Percentiles rank a stretch among this genome's conserved stretches.
These are phyloP conservation scores for Melieria picta DNA, from an alignment of 2,888 invertebrate species.

Conservation along the genomic window DNA sequence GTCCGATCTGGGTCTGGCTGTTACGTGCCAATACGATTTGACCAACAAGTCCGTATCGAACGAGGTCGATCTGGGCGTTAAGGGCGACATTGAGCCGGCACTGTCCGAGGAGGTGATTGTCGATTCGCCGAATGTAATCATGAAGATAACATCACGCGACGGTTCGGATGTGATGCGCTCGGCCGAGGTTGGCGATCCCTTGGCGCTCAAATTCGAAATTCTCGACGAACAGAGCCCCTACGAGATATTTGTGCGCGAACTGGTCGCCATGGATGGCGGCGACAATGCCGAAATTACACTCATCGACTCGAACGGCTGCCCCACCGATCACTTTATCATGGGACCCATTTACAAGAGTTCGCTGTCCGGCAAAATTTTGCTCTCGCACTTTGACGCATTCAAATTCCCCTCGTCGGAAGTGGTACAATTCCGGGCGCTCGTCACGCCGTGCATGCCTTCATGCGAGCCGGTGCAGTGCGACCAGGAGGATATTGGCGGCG, in stretches of 20 bases:
- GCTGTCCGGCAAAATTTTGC: slow-evolving; percentile 81
- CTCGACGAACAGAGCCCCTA: slow-evolving; percentile 92
- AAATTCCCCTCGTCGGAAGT: slow-evolving; percentile 96
- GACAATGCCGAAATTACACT: slow-evolving; percentile 92
- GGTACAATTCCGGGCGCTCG: slow-evolving; percentile 94
- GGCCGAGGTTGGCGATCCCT: slow-evolving; percentile 91
- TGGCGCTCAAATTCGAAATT: slow-evolving; percentile 91
- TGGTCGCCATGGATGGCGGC: slow-evolving; percentile 94
- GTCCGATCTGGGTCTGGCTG: slow-evolving; percentile 89
- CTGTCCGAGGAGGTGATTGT: slow-evolving; percentile 91
- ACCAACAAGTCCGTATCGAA: slow-evolving; percentile 93
- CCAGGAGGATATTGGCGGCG: slow-evolving; percentile 83
- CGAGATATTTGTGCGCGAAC: slow-evolving; percentile 93
- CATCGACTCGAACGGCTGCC: slow-evolving; percentile 91
- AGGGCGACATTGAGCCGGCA: slow-evolving; percentile 85
- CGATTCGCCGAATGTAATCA: slow-evolving; percentile 93
- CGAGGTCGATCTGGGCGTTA: slow-evolving; percentile 87
- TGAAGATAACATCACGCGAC: slow-evolving; percentile 89
- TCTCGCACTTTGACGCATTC: slow-evolving; percentile 95
- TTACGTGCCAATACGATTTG: slow-evolving; percentile 92
- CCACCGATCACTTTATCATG: slow-evolving; percentile 94
- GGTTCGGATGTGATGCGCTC: slow-evolving; percentile 86
- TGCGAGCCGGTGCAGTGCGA: slow-evolving; percentile 94
- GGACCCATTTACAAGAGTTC: slow-evolving; percentile 88
- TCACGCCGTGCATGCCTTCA: slow-evolving; percentile 92